Evolutionary conservation across 2,888 invertebrate genomes (phyloP), one percentile per base, ranked within the genome.

Genomic region (Stegana nigrithorax): DNA sequence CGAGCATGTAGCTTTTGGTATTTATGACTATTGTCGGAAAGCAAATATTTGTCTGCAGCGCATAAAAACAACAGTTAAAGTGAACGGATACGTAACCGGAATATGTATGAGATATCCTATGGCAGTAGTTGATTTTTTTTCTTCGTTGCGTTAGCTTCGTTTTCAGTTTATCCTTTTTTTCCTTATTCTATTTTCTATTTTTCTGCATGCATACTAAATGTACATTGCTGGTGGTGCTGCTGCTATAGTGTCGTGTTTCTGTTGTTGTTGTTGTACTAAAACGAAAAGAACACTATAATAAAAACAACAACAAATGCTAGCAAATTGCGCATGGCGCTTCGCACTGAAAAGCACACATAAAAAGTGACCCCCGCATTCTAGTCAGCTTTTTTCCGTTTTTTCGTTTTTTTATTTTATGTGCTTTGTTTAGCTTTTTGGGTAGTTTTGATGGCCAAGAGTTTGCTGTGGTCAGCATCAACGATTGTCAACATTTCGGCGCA

Each of bases 21-120:
- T 84, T 83, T 83, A 83, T 84, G 83, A 84, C 84, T 83, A 79
- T 84, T 82, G 81, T 82, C 83, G 83, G 83, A 84, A 83, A 83
- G 84, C 83, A 83, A 83, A 84, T 83, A 83, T 83, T 83, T 83
- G 83, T 84, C 83, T 83, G 84, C 83, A 83, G 78, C 81, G 78
- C 76, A 83, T 81, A 82, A 82, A 83, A 84, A 83, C 81, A 83
- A 80, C 81, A 83, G 83, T 78, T 78, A 80, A 81, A 73, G 53
- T 80, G 75, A 79, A 76, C 81, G 82, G 78, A 73, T 77, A 80
- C 80, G 81, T 80, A 81, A 73, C 80, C 80, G 73, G 78, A 74
- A 78, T 80, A 81, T 75, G 77, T 76, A 75, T 80, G 74, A 74
- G 76, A 72, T 70, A 73, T 60, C 58, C 66, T 63, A 32, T 29